Evolutionary conservation across 2,797 vertebrate genomes (phyloP).

Genomic region (Synanceia verrucosa): DNA sequence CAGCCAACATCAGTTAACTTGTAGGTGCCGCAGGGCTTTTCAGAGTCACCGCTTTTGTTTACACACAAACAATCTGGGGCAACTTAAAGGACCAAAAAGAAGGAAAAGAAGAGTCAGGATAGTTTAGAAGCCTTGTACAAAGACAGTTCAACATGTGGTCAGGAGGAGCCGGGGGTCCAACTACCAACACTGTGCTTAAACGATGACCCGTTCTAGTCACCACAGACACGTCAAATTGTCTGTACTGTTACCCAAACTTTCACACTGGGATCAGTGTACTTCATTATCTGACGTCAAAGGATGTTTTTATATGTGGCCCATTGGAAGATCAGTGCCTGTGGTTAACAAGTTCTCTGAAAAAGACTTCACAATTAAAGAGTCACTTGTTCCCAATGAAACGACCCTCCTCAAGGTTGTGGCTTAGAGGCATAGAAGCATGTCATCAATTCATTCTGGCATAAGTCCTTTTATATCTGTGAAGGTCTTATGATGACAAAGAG

Average conservation of each 20-base stretch:
- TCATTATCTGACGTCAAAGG: constrained; percentile 23
- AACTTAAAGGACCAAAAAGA: constrained; percentile 51
- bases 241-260: constrained; percentile 1
- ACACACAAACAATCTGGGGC: constrained; percentile 67
- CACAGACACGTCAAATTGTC: neutral
- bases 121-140: neutral
- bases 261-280: neutral
- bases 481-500: constrained; percentile 44
- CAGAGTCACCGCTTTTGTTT: constrained; percentile 62
- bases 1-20: too few relatives aligned
- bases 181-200: neutral
- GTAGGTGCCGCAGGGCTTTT: constrained; percentile 38
- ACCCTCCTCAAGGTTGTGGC: constrained; percentile 12
- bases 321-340: constrained; percentile 3
- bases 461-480: constrained; percentile 16
- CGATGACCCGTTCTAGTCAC: neutral
- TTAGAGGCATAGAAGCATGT: constrained; percentile 1
- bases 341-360: constrained; percentile 9
- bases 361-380: constrained; percentile 25
- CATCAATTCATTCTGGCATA: constrained; percentile 33
- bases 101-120: neutral
- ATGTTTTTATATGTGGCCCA: constrained; percentile 1
- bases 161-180: neutral
- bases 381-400: constrained; percentile 23
- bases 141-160: neutral